A percentile compares a stretch with the other conserved stretches of the same genome.
Evolutionary conservation across 1,140 invertebrate genomes (phyloP).

Genomic region (Alviniconcha marisindica): DNA sequence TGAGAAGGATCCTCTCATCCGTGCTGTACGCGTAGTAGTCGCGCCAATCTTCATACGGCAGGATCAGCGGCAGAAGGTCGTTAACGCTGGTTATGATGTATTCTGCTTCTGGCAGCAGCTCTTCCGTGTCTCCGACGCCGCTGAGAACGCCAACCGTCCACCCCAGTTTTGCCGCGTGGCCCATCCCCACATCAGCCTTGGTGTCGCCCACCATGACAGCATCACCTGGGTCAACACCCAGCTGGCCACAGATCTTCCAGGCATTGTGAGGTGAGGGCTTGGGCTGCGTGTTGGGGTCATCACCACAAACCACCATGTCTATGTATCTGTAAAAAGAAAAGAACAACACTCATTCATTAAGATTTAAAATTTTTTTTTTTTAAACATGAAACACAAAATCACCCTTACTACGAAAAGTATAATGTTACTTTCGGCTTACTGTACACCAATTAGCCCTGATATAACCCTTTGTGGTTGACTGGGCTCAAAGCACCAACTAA

Average conservation of each 20-base stretch:
- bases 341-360: too few relatives aligned
- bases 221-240: slow-evolving; percentile 73
- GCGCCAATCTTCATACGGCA: slow-evolving; percentile 64
- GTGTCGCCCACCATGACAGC: slow-evolving; percentile 78
- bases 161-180: slow-evolving; percentile 75
- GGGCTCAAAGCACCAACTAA: too few relatives aligned
- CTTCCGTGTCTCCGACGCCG: slow-evolving; percentile 65
- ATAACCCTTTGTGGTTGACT: too few relatives aligned
- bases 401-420: too few relatives aligned
- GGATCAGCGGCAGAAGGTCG: slow-evolving; percentile 69
- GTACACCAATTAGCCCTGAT: too few relatives aligned
- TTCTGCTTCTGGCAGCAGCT: slow-evolving; percentile 65
- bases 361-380: too few relatives aligned
- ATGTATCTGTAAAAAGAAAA: slow-evolving; percentile 47
- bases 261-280: slow-evolving; percentile 78
- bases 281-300: slow-evolving; percentile 74
- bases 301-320: slow-evolving; percentile 77
- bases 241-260: slow-evolving; percentile 73
- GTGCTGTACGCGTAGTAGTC: slow-evolving; percentile 64
- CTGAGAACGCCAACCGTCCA: slow-evolving; percentile 75
- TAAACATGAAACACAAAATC: too few relatives aligned
- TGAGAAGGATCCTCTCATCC: slow-evolving; percentile 62
- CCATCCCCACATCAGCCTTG: slow-evolving; percentile 77
- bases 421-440: too few relatives aligned
- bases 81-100: slow-evolving; percentile 68